These are phyloP conservation scores for Kryptopterus vitreolus DNA, from an alignment of 2,797 vertebrate species.

Conservation along the genomic window DNA sequence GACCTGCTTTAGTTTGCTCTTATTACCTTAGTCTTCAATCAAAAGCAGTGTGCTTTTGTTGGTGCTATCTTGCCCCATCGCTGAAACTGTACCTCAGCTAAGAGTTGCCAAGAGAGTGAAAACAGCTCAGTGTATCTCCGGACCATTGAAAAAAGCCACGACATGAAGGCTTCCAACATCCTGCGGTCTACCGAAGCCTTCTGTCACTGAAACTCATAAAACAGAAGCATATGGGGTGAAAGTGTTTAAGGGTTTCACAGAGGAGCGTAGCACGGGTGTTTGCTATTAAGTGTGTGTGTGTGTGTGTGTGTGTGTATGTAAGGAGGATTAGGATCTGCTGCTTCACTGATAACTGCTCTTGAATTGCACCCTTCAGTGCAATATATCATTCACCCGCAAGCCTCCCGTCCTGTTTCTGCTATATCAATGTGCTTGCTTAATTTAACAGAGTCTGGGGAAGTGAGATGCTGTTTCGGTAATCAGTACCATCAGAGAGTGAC, in stretches of 20 bases:
- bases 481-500: constrained; percentile 36
- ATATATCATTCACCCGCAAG: constrained; percentile 21
- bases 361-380: constrained; percentile 57
- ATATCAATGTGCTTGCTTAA: constrained; percentile 43
- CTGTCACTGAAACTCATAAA: constrained; percentile 69
- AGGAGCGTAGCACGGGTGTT: constrained; percentile 51
- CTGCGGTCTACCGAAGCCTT: constrained; percentile 69
- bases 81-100: constrained; percentile 53
- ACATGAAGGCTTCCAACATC: constrained; percentile 62
- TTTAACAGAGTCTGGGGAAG: constrained; percentile 43
- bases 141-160: constrained; percentile 26
- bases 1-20: constrained; percentile 8
- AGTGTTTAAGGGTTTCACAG: constrained; percentile 48
- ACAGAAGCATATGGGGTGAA: constrained; percentile 60
- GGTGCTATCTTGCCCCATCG: constrained; percentile 44
- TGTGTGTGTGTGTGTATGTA: constrained; percentile 38
- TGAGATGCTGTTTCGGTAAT: constrained; percentile 40
- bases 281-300: constrained; percentile 24
- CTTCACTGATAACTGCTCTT: constrained; percentile 68
- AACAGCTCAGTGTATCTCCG: constrained; percentile 54
- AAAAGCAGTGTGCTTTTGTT: constrained; percentile 47
- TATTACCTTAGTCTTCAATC: constrained; percentile 22
- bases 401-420: constrained; percentile 34
- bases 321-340: constrained; percentile 66
- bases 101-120: constrained; percentile 58